phyloP scores from a whole-genome alignment of 2,113 vertebrate genomes.

The Zosterops borbonicus region DNA sequence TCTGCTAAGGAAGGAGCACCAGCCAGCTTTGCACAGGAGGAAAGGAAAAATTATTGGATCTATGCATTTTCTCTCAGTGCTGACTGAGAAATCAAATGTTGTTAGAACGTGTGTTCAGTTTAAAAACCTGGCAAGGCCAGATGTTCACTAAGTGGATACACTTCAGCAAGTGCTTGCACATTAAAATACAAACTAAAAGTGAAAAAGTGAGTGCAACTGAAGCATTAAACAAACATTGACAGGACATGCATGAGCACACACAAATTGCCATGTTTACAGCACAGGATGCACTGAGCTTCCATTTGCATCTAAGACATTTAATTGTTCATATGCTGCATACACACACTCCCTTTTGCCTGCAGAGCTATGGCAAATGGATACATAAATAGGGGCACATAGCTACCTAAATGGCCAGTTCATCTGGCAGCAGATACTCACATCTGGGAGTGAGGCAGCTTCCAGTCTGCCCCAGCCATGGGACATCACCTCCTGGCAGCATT shows the following conservation, averaged over 20 bases:
- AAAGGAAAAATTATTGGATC: background rate
- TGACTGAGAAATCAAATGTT: constrained; percentile 19
- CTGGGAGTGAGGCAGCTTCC: background rate
- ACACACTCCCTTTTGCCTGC: background rate
- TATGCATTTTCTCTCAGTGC: background rate
- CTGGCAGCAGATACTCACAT: background rate
- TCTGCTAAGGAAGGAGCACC: background rate
- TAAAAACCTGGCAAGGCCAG: constrained; percentile 52
- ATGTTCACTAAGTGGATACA: constrained; percentile 63
- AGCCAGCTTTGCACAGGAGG: background rate
- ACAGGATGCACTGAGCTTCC: background rate
- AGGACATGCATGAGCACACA: constrained; percentile 63
- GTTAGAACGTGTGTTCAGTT: constrained; percentile 49
- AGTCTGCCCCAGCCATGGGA: background rate
- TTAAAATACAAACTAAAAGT: constrained; percentile 52
- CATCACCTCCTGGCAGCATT: background rate
- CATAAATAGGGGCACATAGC: background rate
- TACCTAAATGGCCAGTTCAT: background rate
- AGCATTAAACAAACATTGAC: constrained; percentile 60
- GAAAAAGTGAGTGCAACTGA: constrained; percentile 36
- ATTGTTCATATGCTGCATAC: constrained; percentile 16
- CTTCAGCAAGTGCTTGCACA: constrained; percentile 60
- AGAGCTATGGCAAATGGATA: background rate
- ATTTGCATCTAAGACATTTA: constrained; percentile 3
- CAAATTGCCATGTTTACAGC: background rate